phyloP scores from a whole-genome alignment of 1,140 invertebrate genomes.

The Cheumatopsyche charites region DNA sequence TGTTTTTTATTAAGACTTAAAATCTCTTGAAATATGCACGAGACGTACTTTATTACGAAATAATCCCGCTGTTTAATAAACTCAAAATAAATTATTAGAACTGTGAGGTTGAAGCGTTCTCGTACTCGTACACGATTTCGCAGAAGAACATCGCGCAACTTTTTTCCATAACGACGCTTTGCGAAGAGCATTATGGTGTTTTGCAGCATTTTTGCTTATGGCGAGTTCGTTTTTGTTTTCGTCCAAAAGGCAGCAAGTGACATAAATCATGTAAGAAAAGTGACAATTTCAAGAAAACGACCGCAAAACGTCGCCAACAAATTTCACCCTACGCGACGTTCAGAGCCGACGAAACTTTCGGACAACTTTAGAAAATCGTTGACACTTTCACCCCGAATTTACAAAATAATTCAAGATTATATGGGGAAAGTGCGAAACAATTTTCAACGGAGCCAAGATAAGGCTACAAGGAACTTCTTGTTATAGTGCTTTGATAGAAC shows the following conservation, averaged over 20 bases:
- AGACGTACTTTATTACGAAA: no score
- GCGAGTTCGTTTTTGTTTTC: not conserved
- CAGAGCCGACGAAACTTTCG: constrained; percentile 5
- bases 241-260: not conserved
- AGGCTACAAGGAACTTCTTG: not conserved
- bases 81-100: no score
- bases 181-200: no score
- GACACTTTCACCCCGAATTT: constrained; percentile 6
- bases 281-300: constrained; percentile 8
- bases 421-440: not conserved
- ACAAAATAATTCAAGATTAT: constrained; percentile 21
- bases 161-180: no score
- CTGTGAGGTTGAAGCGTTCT: not conserved
- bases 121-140: not conserved
- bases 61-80: no score
- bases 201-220: no score
- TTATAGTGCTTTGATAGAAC: not conserved
- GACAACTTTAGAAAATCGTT: constrained; percentile 5
- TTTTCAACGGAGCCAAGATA: not conserved
- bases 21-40: no score
- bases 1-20: no score
- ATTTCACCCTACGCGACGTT: constrained; percentile 3
- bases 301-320: constrained; percentile 2
- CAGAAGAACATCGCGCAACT: no score
- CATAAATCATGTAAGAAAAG: constrained; percentile 3